phyloP scores from a whole-genome alignment of 2,113 vertebrate genomes.

The Suricata suricatta region DNA sequence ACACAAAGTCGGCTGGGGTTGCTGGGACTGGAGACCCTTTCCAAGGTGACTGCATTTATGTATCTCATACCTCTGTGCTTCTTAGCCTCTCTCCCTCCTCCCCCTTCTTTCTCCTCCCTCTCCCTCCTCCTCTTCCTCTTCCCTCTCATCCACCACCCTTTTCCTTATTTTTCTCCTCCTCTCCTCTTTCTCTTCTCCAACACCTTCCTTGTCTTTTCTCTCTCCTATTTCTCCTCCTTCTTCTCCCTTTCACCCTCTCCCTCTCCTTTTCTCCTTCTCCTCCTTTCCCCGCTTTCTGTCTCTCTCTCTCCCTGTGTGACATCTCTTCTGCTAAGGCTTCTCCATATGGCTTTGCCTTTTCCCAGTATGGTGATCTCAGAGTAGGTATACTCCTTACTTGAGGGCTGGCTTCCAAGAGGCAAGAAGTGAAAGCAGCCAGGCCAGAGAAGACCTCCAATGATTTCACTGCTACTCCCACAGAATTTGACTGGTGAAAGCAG shows the following conservation, averaged over 20 bases:
- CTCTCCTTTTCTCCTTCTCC: too few relatives aligned
- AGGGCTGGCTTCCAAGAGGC: neutral
- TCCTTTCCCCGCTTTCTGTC: neutral
- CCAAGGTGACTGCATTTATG: neutral
- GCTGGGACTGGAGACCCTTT: neutral
- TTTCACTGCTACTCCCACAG: neutral
- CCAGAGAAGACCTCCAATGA: neutral
- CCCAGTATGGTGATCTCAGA: neutral
- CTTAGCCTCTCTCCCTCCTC: neutral
- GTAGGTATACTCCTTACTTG: neutral
- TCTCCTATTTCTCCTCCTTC: too few relatives aligned
- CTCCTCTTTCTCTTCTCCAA: too few relatives aligned
- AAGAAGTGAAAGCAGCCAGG: neutral
- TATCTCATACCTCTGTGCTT: neutral
- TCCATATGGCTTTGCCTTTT: neutral
- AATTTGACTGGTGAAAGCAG: neutral
- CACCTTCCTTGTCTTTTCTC: too few relatives aligned
- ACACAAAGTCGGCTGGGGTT: neutral
- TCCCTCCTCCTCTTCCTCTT: too few relatives aligned
- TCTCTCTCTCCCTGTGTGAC: neutral
- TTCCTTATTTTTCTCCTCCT: too few relatives aligned
- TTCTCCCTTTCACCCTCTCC: too few relatives aligned
- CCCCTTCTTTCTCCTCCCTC: too few relatives aligned
- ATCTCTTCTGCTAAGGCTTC: neutral
- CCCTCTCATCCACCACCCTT: too few relatives aligned